phyloP scores from a whole-genome alignment of 2,797 vertebrate genomes.

The Sus cebifrons region DNA sequence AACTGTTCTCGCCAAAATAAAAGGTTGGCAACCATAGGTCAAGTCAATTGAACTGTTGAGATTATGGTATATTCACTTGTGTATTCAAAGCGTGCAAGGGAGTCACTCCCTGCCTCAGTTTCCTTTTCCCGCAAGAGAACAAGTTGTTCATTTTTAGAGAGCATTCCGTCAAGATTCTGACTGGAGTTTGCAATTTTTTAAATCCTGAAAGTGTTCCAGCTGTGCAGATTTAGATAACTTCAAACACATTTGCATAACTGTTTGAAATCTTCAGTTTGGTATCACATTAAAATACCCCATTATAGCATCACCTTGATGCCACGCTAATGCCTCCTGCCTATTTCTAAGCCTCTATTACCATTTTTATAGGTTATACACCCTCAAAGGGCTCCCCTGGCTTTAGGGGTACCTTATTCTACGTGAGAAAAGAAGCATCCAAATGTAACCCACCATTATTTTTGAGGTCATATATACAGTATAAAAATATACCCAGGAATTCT shows the following conservation, averaged over 20 bases:
- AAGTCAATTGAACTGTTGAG: not conserved
- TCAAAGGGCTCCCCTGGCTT: not conserved
- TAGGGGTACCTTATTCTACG: conserved; percentile 45
- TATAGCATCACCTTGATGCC: conserved; percentile 13
- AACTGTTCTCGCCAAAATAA: not conserved
- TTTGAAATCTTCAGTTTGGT: conserved; percentile 32
- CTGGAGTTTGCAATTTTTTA: not conserved
- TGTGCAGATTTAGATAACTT: conserved; percentile 17
- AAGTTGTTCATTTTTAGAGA: not conserved
- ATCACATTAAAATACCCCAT: not conserved
- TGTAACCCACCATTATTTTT: conserved; percentile 55
- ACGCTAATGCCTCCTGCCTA: conserved; percentile 2
- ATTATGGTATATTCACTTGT: not conserved
- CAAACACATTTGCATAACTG: not conserved
- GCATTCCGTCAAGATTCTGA: not conserved
- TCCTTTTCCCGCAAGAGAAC: conserved; percentile 10
- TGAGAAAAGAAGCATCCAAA: conserved; percentile 7
- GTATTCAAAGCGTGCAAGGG: not conserved
- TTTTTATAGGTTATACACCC: conserved; percentile 19
- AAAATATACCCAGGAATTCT: conserved; percentile 54
- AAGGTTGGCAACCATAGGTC: not conserved
- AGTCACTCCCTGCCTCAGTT: not conserved
- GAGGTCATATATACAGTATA: conserved; percentile 27
- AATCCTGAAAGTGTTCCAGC: not conserved
- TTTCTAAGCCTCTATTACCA: conserved; percentile 62